Percentiles rank a stretch among this genome's conserved stretches.
These are phyloP conservation scores for Coremacera marginata DNA, from an alignment of 2,888 invertebrate species.

Conservation along the genomic window DNA sequence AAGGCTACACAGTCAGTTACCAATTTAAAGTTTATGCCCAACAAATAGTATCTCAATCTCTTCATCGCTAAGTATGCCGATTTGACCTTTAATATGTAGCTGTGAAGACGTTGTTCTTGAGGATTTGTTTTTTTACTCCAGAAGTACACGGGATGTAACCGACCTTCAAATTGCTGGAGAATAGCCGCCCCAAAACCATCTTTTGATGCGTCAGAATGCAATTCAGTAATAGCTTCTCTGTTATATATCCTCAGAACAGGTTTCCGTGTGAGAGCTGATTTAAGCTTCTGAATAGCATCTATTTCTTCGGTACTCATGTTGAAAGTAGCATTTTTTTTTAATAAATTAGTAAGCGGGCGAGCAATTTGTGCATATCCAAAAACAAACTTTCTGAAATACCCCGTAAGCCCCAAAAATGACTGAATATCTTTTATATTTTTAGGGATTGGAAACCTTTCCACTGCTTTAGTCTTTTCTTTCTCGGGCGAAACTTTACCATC, in stretches of 20 bases:
- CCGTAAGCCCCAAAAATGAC: constrained; percentile 3
- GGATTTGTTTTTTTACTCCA: constrained; percentile 1
- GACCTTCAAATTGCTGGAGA: neutral
- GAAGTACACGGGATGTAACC: neutral
- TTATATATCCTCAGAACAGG: neutral
- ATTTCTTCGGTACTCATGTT: too few relatives aligned
- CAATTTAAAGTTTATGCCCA: neutral
- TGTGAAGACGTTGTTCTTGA: neutral
- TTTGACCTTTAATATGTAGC: neutral
- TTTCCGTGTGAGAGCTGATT: neutral
- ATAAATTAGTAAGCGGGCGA: neutral
- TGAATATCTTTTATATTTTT: constrained; percentile 8
- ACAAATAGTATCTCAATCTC: too few relatives aligned
- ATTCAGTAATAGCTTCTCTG: neutral
- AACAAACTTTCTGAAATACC: neutral
- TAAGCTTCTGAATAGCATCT: too few relatives aligned
- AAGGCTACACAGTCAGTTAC: neutral
- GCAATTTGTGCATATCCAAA: neutral
- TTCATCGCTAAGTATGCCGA: neutral
- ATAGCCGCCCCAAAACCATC: neutral
- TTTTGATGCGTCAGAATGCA: neutral
- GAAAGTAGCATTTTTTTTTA: neutral
- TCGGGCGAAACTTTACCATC: too few relatives aligned
- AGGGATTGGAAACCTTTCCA: neutral
- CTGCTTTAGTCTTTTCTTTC: neutral